A percentile compares a stretch with the other conserved stretches of the same genome.
phyloP scores from a whole-genome alignment of 2,113 vertebrate species.

The Synodontis membranacea region DNA sequence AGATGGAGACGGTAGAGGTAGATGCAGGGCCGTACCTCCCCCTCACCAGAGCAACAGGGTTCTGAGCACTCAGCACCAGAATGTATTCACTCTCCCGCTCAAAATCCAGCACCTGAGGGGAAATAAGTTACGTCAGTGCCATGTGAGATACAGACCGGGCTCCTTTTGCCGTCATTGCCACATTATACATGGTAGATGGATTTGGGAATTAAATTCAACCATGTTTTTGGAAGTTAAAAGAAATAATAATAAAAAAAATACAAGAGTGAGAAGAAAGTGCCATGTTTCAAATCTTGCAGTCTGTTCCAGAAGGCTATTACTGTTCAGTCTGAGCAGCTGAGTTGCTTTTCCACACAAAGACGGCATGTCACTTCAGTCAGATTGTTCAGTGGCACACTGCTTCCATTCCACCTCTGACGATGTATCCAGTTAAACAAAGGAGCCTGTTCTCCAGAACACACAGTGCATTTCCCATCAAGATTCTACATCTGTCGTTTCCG shows the following conservation, averaged over 20 bases:
- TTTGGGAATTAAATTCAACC: neutral
- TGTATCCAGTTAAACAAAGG: slow-evolving; percentile 24
- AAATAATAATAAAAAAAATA: neutral
- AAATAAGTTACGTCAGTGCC: slow-evolving; percentile 1
- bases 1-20: slow-evolving; percentile 74
- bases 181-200: neutral
- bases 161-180: neutral
- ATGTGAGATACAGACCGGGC: neutral
- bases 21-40: slow-evolving; percentile 75
- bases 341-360: slow-evolving; percentile 18
- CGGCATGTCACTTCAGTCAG: neutral
- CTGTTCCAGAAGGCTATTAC: neutral
- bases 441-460: neutral
- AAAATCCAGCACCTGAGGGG: slow-evolving; percentile 74
- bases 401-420: slow-evolving; percentile 26
- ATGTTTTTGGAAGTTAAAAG: neutral
- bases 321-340: slow-evolving; percentile 4
- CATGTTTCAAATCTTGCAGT: neutral
- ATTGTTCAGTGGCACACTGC: slow-evolving; percentile 8
- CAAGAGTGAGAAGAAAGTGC: neutral
- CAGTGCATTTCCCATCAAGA: neutral
- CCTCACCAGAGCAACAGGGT: slow-evolving; percentile 72
- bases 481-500: neutral
- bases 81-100: slow-evolving; percentile 77
- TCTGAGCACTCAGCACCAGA: slow-evolving; percentile 73